Evolutionary conservation across 2,888 invertebrate species (phyloP).

Genomic region (Caenorhabditis doughertyi): DNA sequence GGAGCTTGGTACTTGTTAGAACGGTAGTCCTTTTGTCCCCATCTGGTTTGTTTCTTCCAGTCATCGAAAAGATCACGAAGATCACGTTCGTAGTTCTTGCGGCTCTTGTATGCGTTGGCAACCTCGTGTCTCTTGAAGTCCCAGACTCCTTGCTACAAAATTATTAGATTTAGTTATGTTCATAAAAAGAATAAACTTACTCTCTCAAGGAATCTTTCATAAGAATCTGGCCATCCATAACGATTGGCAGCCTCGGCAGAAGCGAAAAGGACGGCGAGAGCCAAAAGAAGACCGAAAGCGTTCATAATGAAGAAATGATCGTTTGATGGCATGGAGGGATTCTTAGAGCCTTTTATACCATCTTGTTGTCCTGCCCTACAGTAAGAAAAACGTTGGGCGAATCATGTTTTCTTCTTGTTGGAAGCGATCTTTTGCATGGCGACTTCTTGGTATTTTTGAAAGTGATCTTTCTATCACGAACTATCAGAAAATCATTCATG

Average conservation of each 20-base stretch:
- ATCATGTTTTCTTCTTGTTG: slow-evolving; percentile 42
- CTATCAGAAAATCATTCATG: slow-evolving; percentile 23
- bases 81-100: slow-evolving; percentile 55
- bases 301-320: slow-evolving; percentile 63
- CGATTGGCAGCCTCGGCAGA: slow-evolving; percentile 47
- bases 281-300: slow-evolving; percentile 47
- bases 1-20: slow-evolving; percentile 45
- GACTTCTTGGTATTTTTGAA: slow-evolving; percentile 44
- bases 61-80: slow-evolving; percentile 61
- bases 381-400: slow-evolving; percentile 48
- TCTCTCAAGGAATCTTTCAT: slow-evolving; percentile 64
- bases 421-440: slow-evolving; percentile 53
- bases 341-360: slow-evolving; percentile 42
- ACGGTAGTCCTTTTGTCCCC: slow-evolving; percentile 59
- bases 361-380: slow-evolving; percentile 27
- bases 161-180: not conserved
- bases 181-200: slow-evolving; percentile 31
- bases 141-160: slow-evolving; percentile 63
- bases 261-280: slow-evolving; percentile 53
- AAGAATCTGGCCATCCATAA: slow-evolving; percentile 63
- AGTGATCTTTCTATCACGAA: slow-evolving; percentile 56
- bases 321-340: slow-evolving; percentile 20
- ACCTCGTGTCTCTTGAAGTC: slow-evolving; percentile 62
- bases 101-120: slow-evolving; percentile 21
- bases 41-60: slow-evolving; percentile 61